Base-by-base conservation (phyloP, 1,140 invertebrate species). In the Dendrolimus kikuchii region DNA sequence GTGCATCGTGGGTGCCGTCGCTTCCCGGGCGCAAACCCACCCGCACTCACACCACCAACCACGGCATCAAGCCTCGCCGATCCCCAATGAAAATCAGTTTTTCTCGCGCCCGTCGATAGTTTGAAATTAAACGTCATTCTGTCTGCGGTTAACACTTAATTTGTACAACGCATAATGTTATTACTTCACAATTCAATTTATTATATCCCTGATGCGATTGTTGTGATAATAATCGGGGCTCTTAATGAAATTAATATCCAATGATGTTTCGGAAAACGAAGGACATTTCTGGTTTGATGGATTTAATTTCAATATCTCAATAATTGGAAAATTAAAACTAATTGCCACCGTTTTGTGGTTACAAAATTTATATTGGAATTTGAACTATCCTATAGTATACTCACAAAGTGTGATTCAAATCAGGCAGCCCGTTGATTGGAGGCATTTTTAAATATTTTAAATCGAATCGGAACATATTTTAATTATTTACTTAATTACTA, bases 41-140 rank as follows among this genome's bases (percentile, higher is more conserved):
- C 49, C 45, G 51, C 59, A 41, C 58, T 63, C 62, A 44, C 66
- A 10, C 55, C 48, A 41, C 57, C 64, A 66, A 59, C 60, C 65
- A 55, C 62, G 60, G 51, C 42, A 47, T 51, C 59, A 57, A 44
- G 50, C 42, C 42, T 56, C 62, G 57, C 61, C 56, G 64, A 66
- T 46, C 53, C 64, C 71, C 72, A 59, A 71, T 73, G 66, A 77
- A 81, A 81, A 79, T 80, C 77, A 81, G 74, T 78, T 82, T 81
- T 81, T 78, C 74, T 72, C 68, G 57, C 68, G 60, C 66, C 69
- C 67, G 66, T 77, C 70, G 61, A 82, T 81, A 81, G 70, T 80
- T 78, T 82, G 67, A 81, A 86, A 86, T 86, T 82, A 82, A 84
- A 84, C 70, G 81, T 78, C 79, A 86, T 79, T 77, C 70, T 55